Conservation (phyloP, 2,113 vertebrate genomes). For the Gopherus evgoodei region DNA sequence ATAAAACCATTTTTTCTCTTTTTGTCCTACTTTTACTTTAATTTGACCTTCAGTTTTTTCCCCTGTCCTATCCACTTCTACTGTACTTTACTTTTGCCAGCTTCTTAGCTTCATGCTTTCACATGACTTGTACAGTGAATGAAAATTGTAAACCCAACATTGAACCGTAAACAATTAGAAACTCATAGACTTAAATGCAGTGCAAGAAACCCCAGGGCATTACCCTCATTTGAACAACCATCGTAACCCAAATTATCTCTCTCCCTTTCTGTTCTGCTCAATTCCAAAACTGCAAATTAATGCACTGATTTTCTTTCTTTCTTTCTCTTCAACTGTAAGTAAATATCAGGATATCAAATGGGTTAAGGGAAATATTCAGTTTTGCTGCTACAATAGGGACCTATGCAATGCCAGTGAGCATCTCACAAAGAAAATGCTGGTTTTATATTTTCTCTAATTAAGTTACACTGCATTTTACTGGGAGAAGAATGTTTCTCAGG, state of each 20-base stretch:
- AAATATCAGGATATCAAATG: conserved; percentile 65
- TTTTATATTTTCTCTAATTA: conserved; percentile 56
- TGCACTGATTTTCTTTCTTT: conserved; percentile 3
- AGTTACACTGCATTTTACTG: conserved; percentile 53
- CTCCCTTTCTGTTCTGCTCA: not conserved
- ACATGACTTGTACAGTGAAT: conserved; percentile 46
- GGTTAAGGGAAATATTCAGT: conserved; percentile 74
- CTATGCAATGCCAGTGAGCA: conserved; percentile 55
- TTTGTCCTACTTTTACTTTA: conserved; percentile 48
- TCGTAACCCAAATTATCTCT: conserved; percentile 53
- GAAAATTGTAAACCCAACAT: conserved; percentile 58
- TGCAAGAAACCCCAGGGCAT: conserved; percentile 41
- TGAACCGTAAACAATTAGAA: conserved; percentile 61
- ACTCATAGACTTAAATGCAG: conserved; percentile 33
- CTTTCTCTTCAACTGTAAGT: conserved; percentile 38
- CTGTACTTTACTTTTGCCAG: conserved; percentile 4
- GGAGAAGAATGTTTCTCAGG: conserved; percentile 33
- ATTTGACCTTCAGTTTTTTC: conserved; percentile 21
- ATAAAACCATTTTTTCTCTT: conserved; percentile 8
- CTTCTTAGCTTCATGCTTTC: conserved; percentile 36
- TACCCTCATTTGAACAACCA: not conserved
- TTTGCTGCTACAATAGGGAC: conserved; percentile 64
- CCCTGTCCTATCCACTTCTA: conserved; percentile 35
- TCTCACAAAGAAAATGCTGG: conserved; percentile 60
- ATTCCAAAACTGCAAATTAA: not conserved